Percentiles rank a stretch among this genome's conserved stretches.
Evolutionary conservation across 1,140 invertebrate species (phyloP).

Genomic region (Riptortus pedestris): DNA sequence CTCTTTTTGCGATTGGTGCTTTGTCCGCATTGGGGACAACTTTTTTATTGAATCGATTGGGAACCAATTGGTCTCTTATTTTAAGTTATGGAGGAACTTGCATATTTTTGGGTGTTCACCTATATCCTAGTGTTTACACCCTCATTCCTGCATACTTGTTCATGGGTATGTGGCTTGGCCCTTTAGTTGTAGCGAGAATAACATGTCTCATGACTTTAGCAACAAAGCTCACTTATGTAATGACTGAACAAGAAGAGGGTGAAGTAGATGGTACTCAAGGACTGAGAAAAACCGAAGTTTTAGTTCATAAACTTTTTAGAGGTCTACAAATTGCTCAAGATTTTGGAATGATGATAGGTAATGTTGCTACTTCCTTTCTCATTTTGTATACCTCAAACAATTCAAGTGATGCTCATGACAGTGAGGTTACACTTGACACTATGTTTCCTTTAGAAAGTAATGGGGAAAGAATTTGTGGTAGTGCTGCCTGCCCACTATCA

Average conservation of each 20-base stretch:
- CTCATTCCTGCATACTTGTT: conserved; percentile 48
- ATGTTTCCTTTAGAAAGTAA: conserved; percentile 40
- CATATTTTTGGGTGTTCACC: conserved; percentile 46
- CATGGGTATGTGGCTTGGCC: conserved; percentile 46
- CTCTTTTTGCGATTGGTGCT: conserved; percentile 44
- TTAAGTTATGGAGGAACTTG: conserved; percentile 42
- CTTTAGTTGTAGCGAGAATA: conserved; percentile 44
- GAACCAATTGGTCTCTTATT: conserved; percentile 43
- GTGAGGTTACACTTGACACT: conserved; percentile 25
- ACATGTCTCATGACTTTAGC: conserved; percentile 48
- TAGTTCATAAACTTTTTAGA: conserved; percentile 34
- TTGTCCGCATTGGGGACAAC: conserved; percentile 43
- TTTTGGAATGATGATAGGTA: conserved; percentile 45
- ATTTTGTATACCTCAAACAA: conserved; percentile 38
- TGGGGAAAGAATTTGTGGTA: conserved; percentile 43
- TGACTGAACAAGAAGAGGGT: conserved; percentile 43
- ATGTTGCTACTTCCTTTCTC: conserved; percentile 40
- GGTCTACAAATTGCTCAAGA: conserved; percentile 47
- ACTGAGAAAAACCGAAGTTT: conserved; percentile 23
- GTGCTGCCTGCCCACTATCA: conserved; percentile 41
- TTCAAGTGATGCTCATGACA: conserved; percentile 27
- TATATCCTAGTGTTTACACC: conserved; percentile 50
- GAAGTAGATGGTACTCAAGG: conserved; percentile 28
- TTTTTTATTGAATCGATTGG: conserved; percentile 43
- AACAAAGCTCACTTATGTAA: conserved; percentile 46